Percentiles rank a stretch among this genome's conserved stretches.
Evolutionary conservation across 2,888 invertebrate genomes (phyloP).

Genomic region (Limenitis arthemis): DNA sequence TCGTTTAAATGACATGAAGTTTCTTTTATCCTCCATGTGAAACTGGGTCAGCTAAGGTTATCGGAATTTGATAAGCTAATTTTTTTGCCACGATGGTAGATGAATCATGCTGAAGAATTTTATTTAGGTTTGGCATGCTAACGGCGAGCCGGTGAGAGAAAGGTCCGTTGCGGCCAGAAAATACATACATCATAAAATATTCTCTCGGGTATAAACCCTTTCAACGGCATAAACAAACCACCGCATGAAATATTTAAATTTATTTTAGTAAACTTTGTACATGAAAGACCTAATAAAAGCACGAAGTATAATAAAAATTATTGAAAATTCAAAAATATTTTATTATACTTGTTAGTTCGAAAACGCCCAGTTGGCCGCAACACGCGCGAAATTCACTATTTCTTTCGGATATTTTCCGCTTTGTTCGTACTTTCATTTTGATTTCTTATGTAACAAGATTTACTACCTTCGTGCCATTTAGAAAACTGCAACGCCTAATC

Average conservation of each 20-base stretch:
- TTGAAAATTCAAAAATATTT: too few relatives aligned
- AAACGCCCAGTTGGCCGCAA: constrained; percentile 2
- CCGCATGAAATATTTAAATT: too few relatives aligned
- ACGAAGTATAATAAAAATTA: too few relatives aligned
- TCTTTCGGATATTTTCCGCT: not conserved
- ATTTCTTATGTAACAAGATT: not conserved
- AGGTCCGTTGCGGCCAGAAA: not conserved
- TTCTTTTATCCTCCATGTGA: constrained; percentile 10
- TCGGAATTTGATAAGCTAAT: constrained; percentile 12
- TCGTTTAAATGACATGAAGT: constrained; percentile 11
- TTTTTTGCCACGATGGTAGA: constrained; percentile 1
- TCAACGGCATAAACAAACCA: too few relatives aligned
- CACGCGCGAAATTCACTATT: constrained; percentile 2
- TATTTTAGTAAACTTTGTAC: too few relatives aligned
- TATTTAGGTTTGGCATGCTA: constrained; percentile 3
- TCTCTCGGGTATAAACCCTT: too few relatives aligned
- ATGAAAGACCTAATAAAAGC: too few relatives aligned
- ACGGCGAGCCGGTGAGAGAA: not conserved
- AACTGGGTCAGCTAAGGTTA: constrained; percentile 11
- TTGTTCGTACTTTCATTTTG: not conserved
- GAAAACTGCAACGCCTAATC: too few relatives aligned
- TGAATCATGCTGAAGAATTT: constrained; percentile 1
- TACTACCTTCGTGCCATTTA: not conserved
- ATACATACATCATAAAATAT: too few relatives aligned
- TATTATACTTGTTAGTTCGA: constrained; percentile 1